phyloP scores from a whole-genome alignment of 2,888 invertebrate genomes.

The Tridacna gigas region DNA sequence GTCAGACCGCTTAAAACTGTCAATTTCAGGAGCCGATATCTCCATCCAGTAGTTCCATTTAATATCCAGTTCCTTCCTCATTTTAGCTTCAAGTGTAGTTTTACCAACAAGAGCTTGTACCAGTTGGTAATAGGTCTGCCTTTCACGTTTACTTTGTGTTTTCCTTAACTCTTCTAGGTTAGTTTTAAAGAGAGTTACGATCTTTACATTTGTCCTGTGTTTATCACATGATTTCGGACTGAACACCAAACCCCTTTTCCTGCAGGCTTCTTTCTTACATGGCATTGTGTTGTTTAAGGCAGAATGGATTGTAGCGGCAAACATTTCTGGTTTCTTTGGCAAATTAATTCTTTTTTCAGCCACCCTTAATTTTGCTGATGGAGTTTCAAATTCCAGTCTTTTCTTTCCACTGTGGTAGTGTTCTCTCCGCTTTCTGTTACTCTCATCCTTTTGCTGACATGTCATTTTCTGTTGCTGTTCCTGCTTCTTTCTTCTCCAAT shows the following conservation, averaged over 20 bases:
- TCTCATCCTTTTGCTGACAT: not conserved
- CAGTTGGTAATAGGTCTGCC: not conserved
- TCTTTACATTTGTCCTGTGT: too few species aligned
- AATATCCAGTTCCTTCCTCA: conserved; percentile 15
- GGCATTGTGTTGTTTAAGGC: conserved; percentile 24
- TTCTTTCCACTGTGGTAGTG: not conserved
- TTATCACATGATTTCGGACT: too few species aligned
- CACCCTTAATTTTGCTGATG: not conserved
- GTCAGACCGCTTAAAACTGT: not conserved
- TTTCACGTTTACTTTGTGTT: not conserved
- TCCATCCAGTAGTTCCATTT: conserved; percentile 22
- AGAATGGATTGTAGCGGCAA: conserved; percentile 19
- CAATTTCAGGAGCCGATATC: conserved; percentile 1
- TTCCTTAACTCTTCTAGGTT: not conserved
- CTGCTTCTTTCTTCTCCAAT: conserved; percentile 9
- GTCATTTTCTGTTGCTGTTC: conserved; percentile 17
- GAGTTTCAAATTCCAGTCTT: too few species aligned
- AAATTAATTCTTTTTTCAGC: too few species aligned
- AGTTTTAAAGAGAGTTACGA: not conserved
- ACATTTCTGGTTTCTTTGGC: conserved; percentile 22
- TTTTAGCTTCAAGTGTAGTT: conserved; percentile 4
- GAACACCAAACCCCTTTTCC: conserved; percentile 13
- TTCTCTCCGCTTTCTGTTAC: conserved; percentile 8
- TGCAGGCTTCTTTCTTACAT: conserved; percentile 17
- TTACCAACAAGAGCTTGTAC: conserved; percentile 8